phyloP scores from a whole-genome alignment of 2,113 vertebrate species.

The Pseudolaguvia tuberculata region DNA sequence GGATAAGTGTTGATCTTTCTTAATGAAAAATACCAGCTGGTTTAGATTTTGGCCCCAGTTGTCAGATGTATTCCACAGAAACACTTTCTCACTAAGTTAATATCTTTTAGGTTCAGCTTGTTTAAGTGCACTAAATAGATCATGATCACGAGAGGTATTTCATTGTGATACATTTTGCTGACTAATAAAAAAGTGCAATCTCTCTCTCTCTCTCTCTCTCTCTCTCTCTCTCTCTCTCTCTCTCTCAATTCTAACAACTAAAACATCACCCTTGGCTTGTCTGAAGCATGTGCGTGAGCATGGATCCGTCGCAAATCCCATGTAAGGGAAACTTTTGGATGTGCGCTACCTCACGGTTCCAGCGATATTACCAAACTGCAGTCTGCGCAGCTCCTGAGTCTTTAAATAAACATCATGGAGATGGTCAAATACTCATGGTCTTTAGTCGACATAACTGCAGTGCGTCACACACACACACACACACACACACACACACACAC shows the following conservation, averaged over 20 bases:
- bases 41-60: constrained; percentile 26
- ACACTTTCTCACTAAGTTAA: not conserved
- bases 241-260: constrained; percentile 4
- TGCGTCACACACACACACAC: constrained; percentile 79
- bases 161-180: not conserved
- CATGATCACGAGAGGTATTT: not conserved
- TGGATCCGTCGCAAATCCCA: constrained; percentile 57
- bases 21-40: constrained; percentile 59
- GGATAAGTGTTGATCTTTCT: constrained; percentile 64
- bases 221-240: not conserved
- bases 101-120: too few relatives aligned
- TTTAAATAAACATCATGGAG: constrained; percentile 67
- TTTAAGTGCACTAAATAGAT: not conserved
- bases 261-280: constrained; percentile 3
- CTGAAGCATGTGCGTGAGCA: constrained; percentile 23
- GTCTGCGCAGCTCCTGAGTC: constrained; percentile 52
- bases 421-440: constrained; percentile 57
- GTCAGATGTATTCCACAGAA: constrained; percentile 1
- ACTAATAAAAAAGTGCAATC: not conserved
- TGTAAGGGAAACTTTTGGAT: constrained; percentile 70
- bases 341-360: constrained; percentile 30
- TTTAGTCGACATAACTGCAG: constrained; percentile 66
- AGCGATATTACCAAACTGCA: constrained; percentile 50
- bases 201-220: not conserved
- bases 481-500: constrained; percentile 53